Percentiles rank a stretch among this genome's conserved stretches.
Evolutionary conservation across 2,888 invertebrate genomes (phyloP).

Genomic region (Bhutanitis thaidina): DNA sequence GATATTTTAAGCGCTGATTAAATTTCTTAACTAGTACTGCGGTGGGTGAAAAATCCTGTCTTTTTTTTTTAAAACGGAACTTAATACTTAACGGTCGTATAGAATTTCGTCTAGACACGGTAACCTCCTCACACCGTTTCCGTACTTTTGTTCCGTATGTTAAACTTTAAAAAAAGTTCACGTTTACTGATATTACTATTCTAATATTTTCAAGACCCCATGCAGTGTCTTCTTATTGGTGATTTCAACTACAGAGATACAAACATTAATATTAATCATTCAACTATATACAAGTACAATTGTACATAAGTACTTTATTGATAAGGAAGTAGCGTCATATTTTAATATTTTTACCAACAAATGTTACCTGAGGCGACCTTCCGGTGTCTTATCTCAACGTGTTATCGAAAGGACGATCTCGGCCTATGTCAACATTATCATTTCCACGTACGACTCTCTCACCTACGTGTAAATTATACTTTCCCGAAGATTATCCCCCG

Average conservation of each 20-base stretch:
- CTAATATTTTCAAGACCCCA: no score
- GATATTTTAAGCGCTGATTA: slow-evolving; percentile 49
- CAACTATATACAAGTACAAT: no score
- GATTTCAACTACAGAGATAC: no score
- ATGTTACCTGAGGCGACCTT: slow-evolving; percentile 22
- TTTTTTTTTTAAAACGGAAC: slow-evolving; percentile 38
- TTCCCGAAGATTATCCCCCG: slow-evolving; percentile 52
- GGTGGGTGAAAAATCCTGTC: slow-evolving; percentile 55
- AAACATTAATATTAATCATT: no score
- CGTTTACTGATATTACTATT: no score
- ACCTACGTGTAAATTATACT: slow-evolving; percentile 62
- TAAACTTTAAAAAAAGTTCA: slow-evolving; percentile 1
- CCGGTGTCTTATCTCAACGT: slow-evolving; percentile 41
- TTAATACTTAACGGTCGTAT: slow-evolving; percentile 54
- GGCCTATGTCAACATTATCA: slow-evolving; percentile 68
- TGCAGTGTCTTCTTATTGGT: no score
- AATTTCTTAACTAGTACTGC: slow-evolving; percentile 60
- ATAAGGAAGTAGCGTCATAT: neutral
- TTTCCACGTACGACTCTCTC: slow-evolving; percentile 34
- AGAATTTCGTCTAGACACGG: slow-evolving; percentile 62
- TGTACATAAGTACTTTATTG: no score
- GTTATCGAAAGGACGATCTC: slow-evolving; percentile 54
- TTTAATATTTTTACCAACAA: slow-evolving; percentile 17
- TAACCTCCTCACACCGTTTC: slow-evolving; percentile 50
- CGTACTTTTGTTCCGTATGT: neutral